Percentiles rank a stretch among this genome's conserved stretches.
Evolutionary conservation across 2,113 vertebrate species (phyloP).

Genomic region (Zosterops japonicus): DNA sequence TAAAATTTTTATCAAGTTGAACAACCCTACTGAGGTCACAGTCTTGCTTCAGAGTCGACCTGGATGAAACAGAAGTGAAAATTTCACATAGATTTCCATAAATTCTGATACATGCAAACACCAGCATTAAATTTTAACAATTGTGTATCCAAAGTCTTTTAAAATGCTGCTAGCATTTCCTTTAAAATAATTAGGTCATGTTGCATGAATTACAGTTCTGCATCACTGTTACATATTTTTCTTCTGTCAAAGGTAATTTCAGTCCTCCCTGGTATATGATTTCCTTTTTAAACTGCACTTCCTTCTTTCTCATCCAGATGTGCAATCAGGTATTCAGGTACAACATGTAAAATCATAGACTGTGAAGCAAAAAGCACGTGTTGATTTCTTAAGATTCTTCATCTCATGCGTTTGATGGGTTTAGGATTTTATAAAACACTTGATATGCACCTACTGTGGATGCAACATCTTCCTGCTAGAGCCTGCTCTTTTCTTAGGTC

Average conservation of each 20-base stretch:
- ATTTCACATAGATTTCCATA: slow-evolving; percentile 41
- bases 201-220: slow-evolving; percentile 55
- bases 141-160: slow-evolving; percentile 22
- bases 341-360: slow-evolving; percentile 6
- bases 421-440: neutral
- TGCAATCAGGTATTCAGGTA: neutral
- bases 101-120: slow-evolving; percentile 41
- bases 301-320: neutral
- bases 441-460: neutral
- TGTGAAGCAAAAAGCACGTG: neutral
- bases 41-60: neutral
- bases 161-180: slow-evolving; percentile 45
- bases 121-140: slow-evolving; percentile 58
- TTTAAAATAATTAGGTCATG: slow-evolving; percentile 67
- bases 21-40: slow-evolving; percentile 7
- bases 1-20: slow-evolving; percentile 51
- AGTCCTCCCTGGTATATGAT: neutral
- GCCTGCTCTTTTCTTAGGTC: neutral
- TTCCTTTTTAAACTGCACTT: neutral
- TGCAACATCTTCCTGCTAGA: neutral
- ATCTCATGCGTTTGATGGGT: neutral
- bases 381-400: neutral
- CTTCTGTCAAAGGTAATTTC: slow-evolving; percentile 48
- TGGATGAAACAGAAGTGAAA: slow-evolving; percentile 17
- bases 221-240: slow-evolving; percentile 27